Evolutionary conservation across 2,888 invertebrate species (phyloP), one percentile per base, ranked within the genome.

Genomic region (Heliconius aoede): DNA sequence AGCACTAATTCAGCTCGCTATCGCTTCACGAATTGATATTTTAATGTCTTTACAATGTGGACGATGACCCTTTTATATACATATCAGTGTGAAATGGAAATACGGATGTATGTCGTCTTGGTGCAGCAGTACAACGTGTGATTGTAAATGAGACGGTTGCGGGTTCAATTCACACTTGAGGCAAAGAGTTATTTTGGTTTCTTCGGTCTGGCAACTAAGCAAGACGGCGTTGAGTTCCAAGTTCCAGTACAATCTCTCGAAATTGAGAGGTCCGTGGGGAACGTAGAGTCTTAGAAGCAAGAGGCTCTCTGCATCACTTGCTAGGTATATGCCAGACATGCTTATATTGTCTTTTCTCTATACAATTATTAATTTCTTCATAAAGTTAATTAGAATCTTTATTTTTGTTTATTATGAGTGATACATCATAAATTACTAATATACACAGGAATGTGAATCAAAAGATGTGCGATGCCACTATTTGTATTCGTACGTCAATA

Each of bases 1-100:
- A 88, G 84, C 86, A 88, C 87, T 86, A 90, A 89, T 89, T 89
- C 90, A 88, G 89, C 86, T 89, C 87, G 82, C 84, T 83, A 87
- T 86, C 87, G 85, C 75, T 81, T 77, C 79, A 76, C 75, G 76
- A 78, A 80, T 81, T 79, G 79, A 76, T 68, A 68, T 69, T 77
- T 74, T 74, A 61, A 76, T 77, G 69, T n/a, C 69, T 69, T 69
- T 36, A 62, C 62, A 30, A 62, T 76, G 75, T 72, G 60, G 58
- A 61, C 72, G 65, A 73, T 74, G 73, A 68, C 74, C 74, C 64
- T 74, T 62, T 78, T 64, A 55, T 40, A 28, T 30, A 36, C 32
- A 11, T 36, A n/a, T 36, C 30, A 13, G 18, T 40, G 46, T 26
- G 11, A 26, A 61, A 55, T 55, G 55, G 55, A 55, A n/a, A n/a